Evolutionary conservation across 2,113 vertebrate species (phyloP).

Genomic region (Eidolon helvum): DNA sequence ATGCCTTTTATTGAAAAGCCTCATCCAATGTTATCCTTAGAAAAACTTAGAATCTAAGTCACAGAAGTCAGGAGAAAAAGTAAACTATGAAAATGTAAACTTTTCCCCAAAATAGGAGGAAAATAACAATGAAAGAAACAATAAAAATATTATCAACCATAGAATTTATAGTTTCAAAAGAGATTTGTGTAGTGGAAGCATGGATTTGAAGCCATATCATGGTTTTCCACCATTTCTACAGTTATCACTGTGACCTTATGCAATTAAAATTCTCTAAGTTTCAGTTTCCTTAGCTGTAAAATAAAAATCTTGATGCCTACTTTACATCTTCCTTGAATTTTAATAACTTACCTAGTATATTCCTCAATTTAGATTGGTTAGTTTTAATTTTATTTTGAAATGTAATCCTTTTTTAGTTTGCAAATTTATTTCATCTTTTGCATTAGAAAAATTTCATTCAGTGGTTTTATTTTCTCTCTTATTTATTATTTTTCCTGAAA

Average conservation of each 20-base stretch:
- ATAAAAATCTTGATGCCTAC: neutral
- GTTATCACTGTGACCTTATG: neutral
- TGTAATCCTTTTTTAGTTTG: neutral
- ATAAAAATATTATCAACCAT: neutral
- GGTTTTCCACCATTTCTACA: neutral
- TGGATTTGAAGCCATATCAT: neutral
- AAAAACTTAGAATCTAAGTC: neutral
- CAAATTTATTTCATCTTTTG: neutral
- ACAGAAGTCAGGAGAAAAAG: neutral
- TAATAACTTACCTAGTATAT: neutral
- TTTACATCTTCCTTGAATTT: neutral
- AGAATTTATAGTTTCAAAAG: neutral
- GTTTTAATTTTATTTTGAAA: neutral
- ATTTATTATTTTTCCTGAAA: neutral
- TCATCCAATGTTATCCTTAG: neutral
- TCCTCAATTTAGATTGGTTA: neutral
- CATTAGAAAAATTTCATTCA: neutral
- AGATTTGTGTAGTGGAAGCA: neutral
- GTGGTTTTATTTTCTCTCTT: neutral
- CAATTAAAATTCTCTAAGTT: neutral
- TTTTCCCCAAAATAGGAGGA: neutral
- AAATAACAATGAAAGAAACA: neutral
- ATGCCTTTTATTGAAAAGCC: neutral
- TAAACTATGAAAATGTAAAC: neutral
- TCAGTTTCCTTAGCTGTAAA: neutral